Conservation (phyloP, 2,797 vertebrate genomes). For the Pseudochromis fuscus region DNA sequence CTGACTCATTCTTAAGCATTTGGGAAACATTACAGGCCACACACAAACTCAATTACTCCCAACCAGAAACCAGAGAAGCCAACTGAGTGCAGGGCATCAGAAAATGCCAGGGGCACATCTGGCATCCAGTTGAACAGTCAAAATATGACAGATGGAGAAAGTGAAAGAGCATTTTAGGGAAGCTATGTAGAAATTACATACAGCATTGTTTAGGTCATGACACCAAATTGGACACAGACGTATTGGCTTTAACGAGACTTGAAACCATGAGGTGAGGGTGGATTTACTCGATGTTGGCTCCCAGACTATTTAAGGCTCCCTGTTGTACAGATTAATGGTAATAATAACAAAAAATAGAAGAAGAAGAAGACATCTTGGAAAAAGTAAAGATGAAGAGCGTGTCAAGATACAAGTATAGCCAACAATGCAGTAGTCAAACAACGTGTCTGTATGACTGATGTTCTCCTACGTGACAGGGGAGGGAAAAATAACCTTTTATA, state of each 20-base stretch:
- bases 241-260: constrained; percentile 16
- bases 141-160: constrained; percentile 20
- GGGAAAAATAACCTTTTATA: constrained; percentile 28
- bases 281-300: constrained; percentile 30
- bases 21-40: constrained; percentile 65
- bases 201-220: constrained; percentile 8
- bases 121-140: constrained; percentile 41
- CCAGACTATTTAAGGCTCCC: constrained; percentile 34
- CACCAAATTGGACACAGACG: constrained; percentile 37
- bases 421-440: constrained; percentile 32
- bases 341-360: constrained; percentile 16
- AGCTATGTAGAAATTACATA: constrained; percentile 24
- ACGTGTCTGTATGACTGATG: constrained; percentile 40
- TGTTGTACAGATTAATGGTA: constrained; percentile 40
- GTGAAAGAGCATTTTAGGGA: constrained; percentile 27
- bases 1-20: constrained; percentile 49
- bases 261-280: constrained; percentile 29
- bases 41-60: constrained; percentile 59
- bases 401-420: constrained; percentile 17
- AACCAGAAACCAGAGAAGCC: constrained; percentile 53
- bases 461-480: constrained; percentile 12
- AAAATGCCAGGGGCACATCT: constrained; percentile 63
- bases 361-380: constrained; percentile 21
- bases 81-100: constrained; percentile 34
- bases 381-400: constrained; percentile 28